Percentiles rank a stretch among this genome's conserved stretches.
phyloP scores from a whole-genome alignment of 2,888 invertebrate species.

The Alloplasta piceator region DNA sequence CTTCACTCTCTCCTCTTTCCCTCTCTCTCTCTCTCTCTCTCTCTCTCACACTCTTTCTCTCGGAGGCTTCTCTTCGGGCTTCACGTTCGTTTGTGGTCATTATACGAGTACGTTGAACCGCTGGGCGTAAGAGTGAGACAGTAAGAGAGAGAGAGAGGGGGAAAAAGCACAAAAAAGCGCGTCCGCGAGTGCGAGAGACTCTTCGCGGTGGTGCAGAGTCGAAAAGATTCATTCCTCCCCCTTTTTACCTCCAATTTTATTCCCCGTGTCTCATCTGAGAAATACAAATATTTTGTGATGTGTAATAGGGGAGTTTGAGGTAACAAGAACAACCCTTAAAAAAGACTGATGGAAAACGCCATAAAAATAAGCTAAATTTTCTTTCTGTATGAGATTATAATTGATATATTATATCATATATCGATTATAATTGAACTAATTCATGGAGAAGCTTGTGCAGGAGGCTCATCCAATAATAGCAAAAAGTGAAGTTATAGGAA shows the following conservation, averaged over 20 bases:
- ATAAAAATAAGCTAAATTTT: too few species aligned
- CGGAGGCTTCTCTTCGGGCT: constrained; percentile 67
- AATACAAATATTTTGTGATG: constrained; percentile 26
- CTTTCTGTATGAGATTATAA: too few species aligned
- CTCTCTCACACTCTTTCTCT: constrained; percentile 64
- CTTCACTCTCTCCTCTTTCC: constrained; percentile 46
- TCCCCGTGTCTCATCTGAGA: constrained; percentile 36
- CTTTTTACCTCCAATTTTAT: neutral
- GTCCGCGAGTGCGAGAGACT: constrained; percentile 36
- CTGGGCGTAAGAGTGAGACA: constrained; percentile 56
- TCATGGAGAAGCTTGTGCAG: too few species aligned
- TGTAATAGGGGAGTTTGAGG: neutral
- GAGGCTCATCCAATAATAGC: too few species aligned
- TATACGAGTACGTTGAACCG: constrained; percentile 76
- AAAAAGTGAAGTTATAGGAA: too few species aligned
- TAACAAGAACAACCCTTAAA: constrained; percentile 10
- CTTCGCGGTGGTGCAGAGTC: constrained; percentile 56
- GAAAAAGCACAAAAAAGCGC: constrained; percentile 55
- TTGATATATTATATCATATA: too few species aligned
- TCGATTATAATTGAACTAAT: too few species aligned
- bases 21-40: constrained; percentile 59
- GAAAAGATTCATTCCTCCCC: constrained; percentile 45
- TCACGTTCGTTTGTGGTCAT: constrained; percentile 76
- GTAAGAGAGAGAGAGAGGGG: constrained; percentile 51
- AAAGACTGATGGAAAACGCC: neutral